These are phyloP conservation scores for Drosophila kohkoa DNA, from an alignment of 1,140 invertebrate species.

Conservation along the genomic window DNA sequence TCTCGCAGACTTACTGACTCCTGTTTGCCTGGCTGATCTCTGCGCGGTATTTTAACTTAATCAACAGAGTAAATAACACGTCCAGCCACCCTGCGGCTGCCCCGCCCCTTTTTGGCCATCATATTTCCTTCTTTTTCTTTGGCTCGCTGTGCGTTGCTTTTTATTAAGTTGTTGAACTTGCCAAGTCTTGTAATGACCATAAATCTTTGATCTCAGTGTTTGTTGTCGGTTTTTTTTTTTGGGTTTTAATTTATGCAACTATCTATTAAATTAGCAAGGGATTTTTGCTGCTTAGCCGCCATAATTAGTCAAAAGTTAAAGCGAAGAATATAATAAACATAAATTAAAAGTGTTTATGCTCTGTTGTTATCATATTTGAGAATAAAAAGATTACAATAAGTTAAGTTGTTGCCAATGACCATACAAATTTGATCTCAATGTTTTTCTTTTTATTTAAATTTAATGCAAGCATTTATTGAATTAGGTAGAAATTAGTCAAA, in stretches of 20 bases:
- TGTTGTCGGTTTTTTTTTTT: not conserved
- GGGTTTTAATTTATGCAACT: slow-evolving; percentile 1
- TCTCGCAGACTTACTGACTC: slow-evolving; percentile 45
- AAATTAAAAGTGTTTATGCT: no score
- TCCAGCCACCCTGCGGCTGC: slow-evolving; percentile 17
- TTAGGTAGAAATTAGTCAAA: not conserved
- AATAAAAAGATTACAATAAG: no score
- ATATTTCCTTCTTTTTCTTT: slow-evolving; percentile 47
- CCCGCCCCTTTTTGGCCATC: not conserved
- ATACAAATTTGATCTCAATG: slow-evolving; percentile 8
- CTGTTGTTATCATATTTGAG: no score
- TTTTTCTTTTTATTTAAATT: not conserved
- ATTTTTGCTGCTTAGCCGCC: not conserved
- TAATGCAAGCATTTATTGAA: not conserved
- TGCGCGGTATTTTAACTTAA: slow-evolving; percentile 78
- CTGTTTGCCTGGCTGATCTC: slow-evolving; percentile 67
- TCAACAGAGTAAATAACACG: slow-evolving; percentile 82
- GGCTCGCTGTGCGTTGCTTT: not conserved
- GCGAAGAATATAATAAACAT: not conserved
- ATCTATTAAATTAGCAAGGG: not conserved
- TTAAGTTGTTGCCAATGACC: slow-evolving; percentile 11
- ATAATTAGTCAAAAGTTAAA: not conserved
- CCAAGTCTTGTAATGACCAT: slow-evolving; percentile 12
- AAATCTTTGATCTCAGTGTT: slow-evolving; percentile 12
- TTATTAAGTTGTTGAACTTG: slow-evolving; percentile 16